Base-by-base conservation (phyloP, 2,113 vertebrate genomes). In the Mus pahari region DNA sequence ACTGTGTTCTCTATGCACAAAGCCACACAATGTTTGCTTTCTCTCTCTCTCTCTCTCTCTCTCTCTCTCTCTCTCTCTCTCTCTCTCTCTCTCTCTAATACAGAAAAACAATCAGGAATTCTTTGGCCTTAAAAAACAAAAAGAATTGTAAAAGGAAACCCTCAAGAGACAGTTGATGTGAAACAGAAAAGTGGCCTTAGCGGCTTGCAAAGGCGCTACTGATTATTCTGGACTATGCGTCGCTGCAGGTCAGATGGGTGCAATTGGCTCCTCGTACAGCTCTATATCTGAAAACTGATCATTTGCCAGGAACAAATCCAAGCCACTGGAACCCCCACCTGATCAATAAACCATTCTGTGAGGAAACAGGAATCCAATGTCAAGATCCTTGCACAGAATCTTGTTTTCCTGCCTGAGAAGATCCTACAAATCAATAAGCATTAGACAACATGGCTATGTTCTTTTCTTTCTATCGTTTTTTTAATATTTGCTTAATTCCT, bases 401-500 rank as follows among this genome's bases (percentile, higher is more conserved):
- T 92, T 94, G 78, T 97, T 93, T 91, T 96, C 84, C 84, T 58
- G 94, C 82, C 89, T 83, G 19, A 94, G 89, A 95, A 93, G 73
- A 62, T 91, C 53, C 97, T 82, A 71, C 91, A 91, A 96, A 97
- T 97, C 95, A 91, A 96, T 96, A 90, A 28, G 55, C 73, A 39
- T 94, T 96, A 95, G 86, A 92, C 95, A 66, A 36, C 95, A 91
- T 5, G 33, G 82, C 73, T 93, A 92, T 77, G 68, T 53, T 64
- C 95, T 96, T 89, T 94, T 66, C 75, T 96, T 92, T 93, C 88
- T 94, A 87, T 60, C 9, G 39, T 39, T 97, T 96, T 96, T 95
- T 93, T 97, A 94, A 73, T 96, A 91, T 94, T 96, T 96, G 89
- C 91, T 94, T 90, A 96, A 84, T 91, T 96, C 86, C 64, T 81